Percentiles rank a stretch among this genome's conserved stretches.
phyloP scores from a whole-genome alignment of 2,113 vertebrate species.

The Tretioscincus oriximinensis region DNA sequence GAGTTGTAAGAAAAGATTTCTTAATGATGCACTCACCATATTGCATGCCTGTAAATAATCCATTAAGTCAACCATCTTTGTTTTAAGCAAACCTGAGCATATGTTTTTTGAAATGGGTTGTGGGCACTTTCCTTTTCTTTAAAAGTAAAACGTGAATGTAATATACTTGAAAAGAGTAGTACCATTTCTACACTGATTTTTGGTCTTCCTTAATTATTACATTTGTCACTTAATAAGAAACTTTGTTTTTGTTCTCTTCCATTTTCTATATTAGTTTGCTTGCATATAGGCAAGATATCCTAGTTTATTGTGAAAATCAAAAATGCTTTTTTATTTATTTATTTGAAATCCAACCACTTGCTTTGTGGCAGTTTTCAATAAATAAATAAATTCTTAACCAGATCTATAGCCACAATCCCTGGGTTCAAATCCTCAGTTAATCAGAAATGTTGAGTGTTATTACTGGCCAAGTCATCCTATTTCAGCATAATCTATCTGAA shows the following conservation, averaged over 20 bases:
- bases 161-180: conserved; percentile 71
- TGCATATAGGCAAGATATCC: conserved; percentile 45
- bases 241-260: conserved; percentile 43
- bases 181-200: conserved; percentile 71
- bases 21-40: conserved; percentile 76
- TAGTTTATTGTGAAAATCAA: conserved; percentile 25
- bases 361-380: no score
- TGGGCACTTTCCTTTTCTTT: conserved; percentile 52
- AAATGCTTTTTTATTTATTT: conserved; percentile 8
- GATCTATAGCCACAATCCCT: no score
- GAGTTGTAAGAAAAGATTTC: conserved; percentile 75
- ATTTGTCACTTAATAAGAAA: conserved; percentile 56
- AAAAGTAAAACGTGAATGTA: conserved; percentile 69
- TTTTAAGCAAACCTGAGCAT: conserved; percentile 81
- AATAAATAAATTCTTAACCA: no score
- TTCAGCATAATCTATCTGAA: no score
- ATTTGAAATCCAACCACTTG: no score
- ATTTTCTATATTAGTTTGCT: background rate
- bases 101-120: conserved; percentile 75
- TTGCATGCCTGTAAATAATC: conserved; percentile 79
- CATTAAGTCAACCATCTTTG: conserved; percentile 80
- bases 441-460: no score
- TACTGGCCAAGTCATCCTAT: no score
- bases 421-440: no score
- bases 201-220: conserved; percentile 51